A percentile compares a stretch with the other conserved stretches of the same genome.
phyloP scores from a whole-genome alignment of 2,113 vertebrate species.

The Maccullochella peelii region DNA sequence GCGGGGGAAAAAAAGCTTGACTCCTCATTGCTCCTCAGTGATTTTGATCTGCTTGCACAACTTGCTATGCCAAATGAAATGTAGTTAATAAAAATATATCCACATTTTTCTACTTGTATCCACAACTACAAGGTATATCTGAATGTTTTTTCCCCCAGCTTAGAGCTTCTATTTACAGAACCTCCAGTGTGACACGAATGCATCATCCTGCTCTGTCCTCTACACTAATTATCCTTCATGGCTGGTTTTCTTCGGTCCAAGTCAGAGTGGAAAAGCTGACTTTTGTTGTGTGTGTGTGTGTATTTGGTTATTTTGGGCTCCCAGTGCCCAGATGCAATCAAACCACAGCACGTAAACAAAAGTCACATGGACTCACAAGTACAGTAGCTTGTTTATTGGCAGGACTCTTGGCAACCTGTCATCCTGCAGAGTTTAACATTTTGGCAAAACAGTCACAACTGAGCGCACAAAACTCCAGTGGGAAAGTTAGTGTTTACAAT shows the following conservation, averaged over 20 bases:
- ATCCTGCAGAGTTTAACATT: slow-evolving; percentile 4
- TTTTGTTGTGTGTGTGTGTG: background rate
- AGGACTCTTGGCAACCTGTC: background rate
- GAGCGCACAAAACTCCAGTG: background rate
- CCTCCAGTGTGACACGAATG: background rate
- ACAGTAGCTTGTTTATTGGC: slow-evolving; percentile 8
- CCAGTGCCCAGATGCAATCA: background rate
- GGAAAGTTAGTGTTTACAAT: background rate
- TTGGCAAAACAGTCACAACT: background rate
- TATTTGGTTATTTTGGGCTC: slow-evolving; percentile 1
- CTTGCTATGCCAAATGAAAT: no score
- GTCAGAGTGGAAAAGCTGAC: slow-evolving; percentile 28
- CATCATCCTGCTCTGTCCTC: slow-evolving; percentile 5
- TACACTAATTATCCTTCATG: background rate
- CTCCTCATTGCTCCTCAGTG: background rate
- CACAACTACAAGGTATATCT: background rate
- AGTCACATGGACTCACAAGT: slow-evolving; percentile 7
- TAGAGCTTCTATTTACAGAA: slow-evolving; percentile 13
- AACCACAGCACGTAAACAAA: slow-evolving; percentile 29
- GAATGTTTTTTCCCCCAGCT: background rate
- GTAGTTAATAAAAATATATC: background rate
- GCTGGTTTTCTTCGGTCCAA: background rate
- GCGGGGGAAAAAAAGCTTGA: background rate
- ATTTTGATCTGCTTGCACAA: background rate
- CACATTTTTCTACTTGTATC: background rate